Conservation (phyloP, 2,888 invertebrate species). For the Drosophila greeni region DNA sequence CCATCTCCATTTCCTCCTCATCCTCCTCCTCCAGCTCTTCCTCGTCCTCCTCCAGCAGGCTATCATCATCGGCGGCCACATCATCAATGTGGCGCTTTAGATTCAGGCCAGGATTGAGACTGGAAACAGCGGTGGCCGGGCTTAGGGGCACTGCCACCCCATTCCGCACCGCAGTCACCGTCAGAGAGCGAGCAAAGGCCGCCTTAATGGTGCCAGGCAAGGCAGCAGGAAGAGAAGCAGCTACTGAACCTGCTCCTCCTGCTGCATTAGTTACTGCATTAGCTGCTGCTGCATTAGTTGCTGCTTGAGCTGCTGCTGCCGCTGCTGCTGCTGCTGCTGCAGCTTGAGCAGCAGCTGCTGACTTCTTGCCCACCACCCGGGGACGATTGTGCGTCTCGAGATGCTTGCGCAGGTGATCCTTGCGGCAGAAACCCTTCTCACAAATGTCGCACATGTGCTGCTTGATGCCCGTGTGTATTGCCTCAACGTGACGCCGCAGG, state of each 20-base stretch:
- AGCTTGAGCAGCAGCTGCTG: slow-evolving; percentile 46
- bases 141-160: background rate
- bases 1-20: slow-evolving; percentile 13
- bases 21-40: slow-evolving; percentile 34
- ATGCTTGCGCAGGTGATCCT: slow-evolving; percentile 95
- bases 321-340: slow-evolving; percentile 8
- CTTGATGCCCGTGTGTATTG: slow-evolving; percentile 89
- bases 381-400: slow-evolving; percentile 86
- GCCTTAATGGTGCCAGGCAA: slow-evolving; percentile 19
- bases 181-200: slow-evolving; percentile 24
- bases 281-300: slow-evolving; percentile 8
- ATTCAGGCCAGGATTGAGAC: slow-evolving; percentile 7
- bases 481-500: slow-evolving; percentile 90
- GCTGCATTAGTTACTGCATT: background rate
- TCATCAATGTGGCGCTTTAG: slow-evolving; percentile 51
- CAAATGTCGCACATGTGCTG: slow-evolving; percentile 90
- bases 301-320: background rate
- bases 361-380: slow-evolving; percentile 52
- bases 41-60: slow-evolving; percentile 57
- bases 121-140: too few species aligned
- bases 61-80: slow-evolving; percentile 63
- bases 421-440: slow-evolving; percentile 92
- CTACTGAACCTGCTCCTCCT: background rate
- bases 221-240: background rate
- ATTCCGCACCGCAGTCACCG: slow-evolving; percentile 13